A percentile compares a stretch with the other conserved stretches of the same genome.
Conservation (phyloP, 2,888 invertebrate species). For the Gibbula magus region DNA sequence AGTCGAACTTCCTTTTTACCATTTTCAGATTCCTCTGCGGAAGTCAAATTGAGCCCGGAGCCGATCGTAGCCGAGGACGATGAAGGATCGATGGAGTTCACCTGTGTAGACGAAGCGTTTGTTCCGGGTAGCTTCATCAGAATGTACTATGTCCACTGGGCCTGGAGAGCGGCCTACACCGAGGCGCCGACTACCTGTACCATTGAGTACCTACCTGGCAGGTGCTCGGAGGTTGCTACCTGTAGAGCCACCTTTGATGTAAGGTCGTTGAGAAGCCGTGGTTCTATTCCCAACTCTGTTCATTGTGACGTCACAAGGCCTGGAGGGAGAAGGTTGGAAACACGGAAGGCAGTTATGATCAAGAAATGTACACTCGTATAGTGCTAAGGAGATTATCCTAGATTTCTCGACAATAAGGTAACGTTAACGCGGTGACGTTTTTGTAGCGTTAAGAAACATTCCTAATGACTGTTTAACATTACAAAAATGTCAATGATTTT, state of each 20-base stretch:
- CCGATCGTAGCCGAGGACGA: not conserved
- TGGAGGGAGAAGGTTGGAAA: not conserved
- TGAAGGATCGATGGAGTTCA: not conserved
- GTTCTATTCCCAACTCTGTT: not conserved
- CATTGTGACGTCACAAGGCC: not conserved
- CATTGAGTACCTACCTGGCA: not conserved
- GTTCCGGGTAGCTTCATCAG: not conserved
- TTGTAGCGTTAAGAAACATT: too few relatives aligned
- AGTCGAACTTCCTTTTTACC: not conserved
- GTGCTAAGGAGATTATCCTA: too few relatives aligned
- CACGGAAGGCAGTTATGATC: too few relatives aligned
- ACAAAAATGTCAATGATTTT: too few relatives aligned
- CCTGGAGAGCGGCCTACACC: not conserved
- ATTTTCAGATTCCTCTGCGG: not conserved
- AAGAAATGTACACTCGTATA: too few relatives aligned
- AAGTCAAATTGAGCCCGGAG: not conserved
- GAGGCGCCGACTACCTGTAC: not conserved
- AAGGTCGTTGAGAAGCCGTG: not conserved
- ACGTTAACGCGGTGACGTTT: too few relatives aligned
- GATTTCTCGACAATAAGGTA: too few relatives aligned
- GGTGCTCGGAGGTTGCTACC: not conserved
- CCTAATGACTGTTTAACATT: too few relatives aligned
- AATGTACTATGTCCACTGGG: not conserved
- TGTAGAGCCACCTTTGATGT: not conserved
- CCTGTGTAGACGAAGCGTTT: not conserved